phyloP scores from a whole-genome alignment of 2,113 vertebrate species.

The Phrynosoma platyrhinos region DNA sequence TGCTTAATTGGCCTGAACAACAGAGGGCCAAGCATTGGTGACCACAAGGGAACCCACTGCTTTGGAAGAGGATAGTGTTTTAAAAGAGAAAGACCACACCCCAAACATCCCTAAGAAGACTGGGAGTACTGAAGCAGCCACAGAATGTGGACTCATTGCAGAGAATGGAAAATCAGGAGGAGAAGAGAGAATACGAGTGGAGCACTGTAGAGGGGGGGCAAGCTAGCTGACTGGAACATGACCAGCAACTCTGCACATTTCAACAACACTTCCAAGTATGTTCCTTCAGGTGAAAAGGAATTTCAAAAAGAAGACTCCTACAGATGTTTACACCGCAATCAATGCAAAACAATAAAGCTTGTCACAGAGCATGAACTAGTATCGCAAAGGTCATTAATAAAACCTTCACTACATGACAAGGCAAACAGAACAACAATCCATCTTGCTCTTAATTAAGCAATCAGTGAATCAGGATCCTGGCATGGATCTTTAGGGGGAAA shows the following conservation, averaged over 20 bases:
- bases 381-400: slow-evolving; percentile 61
- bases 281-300: slow-evolving; percentile 64
- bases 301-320: slow-evolving; percentile 63
- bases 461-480: neutral
- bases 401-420: slow-evolving; percentile 58
- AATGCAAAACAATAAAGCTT: slow-evolving; percentile 70
- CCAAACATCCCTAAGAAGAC: neutral
- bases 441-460: slow-evolving; percentile 37
- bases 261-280: slow-evolving; percentile 69
- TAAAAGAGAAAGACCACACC: neutral
- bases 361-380: slow-evolving; percentile 54
- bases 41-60: neutral
- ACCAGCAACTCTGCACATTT: neutral
- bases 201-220: neutral
- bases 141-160: neutral
- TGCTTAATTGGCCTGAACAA: neutral
- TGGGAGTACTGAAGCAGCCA: neutral
- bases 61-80: neutral
- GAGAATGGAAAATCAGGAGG: neutral
- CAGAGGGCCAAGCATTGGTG: neutral
- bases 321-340: slow-evolving; percentile 72
- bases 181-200: neutral
- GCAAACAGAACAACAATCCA: slow-evolving; percentile 55
- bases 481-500: slow-evolving; percentile 36
- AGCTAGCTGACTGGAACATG: neutral